Evolutionary conservation across 2,113 vertebrate species (phyloP), one percentile per base, ranked within the genome.

Genomic region (Todiramphus saurophagus): DNA sequence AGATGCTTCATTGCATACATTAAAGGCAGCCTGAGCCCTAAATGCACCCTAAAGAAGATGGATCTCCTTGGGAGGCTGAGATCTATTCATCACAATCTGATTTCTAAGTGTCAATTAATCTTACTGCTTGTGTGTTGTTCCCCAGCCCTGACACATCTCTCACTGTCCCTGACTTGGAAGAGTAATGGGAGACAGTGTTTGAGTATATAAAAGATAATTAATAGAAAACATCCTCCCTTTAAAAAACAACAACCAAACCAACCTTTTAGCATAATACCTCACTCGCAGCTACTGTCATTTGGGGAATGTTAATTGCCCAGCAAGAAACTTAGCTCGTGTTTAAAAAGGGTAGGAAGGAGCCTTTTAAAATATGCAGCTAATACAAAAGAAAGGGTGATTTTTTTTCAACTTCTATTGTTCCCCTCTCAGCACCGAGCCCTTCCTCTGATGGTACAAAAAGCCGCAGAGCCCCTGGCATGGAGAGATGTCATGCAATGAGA

Each of bases 141-240:
- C 72, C 77, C 51, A 37, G 72, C 79, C 90, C 91, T 89, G 78
- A 85, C 51, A 68, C 68, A 58, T 69, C 67, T 63, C 88, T 96
- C 83, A 73, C 87, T 89, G 78, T 94, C 95, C 93, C 92, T 88
- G 95, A 92, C 90, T 94, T 19, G 21, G 46, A 91, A 95, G 76
- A 94, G 94, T 90, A 92, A 95, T 68, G 51, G 74, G 37, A 90
- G 62, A 48, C 18, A 35, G 83, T 60, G 94, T 92, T 97, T 90
- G 94, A 96, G 93, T 97, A 96, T 94, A 97, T 97, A 97, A 97
- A 97, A 94, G 93, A 95, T 97, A 94, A 96, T 97, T 96, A 91
- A 96, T 96, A 91, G 96, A 94, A 96, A 95, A 94, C 88, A 96
- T 95, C 92, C 89, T 93, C 74, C 87, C 80, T 91, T 96, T 95